Evolutionary conservation across 2,888 invertebrate species (phyloP), one percentile per base, ranked within the genome.

Genomic region (Aspidiotus rigidus): DNA sequence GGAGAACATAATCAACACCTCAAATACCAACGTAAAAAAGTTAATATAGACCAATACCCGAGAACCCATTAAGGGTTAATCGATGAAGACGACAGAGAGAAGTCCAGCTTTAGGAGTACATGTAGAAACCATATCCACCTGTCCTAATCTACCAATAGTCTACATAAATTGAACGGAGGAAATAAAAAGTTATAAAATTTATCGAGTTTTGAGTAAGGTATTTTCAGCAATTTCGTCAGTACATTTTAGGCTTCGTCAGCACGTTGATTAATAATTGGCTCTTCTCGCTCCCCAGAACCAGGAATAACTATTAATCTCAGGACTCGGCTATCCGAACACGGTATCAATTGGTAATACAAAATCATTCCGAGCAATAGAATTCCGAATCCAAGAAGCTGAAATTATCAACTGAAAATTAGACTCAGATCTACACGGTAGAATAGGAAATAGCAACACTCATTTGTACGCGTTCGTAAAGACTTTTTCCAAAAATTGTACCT

Each of bases 301-400:
- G 28, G 28, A 28, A 28, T 28, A 28, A 28, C 28, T 55, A 54
- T 16, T 59, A 49, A 60, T 66, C 57, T 57, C 1, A 62, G 41
- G 54, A 42, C 54, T 71, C 70, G 62, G 57, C 63, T 64, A 6
- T 59, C 49, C 7, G 60, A 41, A 39, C 72, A 71, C 28, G 73
- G 74, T 8, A 85, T 73, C 0, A 86, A 76, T 57, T 85, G 83
- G 74, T 93, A 90, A 80, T 96, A 97, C 63, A 87, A 79, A 74
- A 87, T 86, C 85, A 92, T 91, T 72, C 95, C 95, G 70, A 84
- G 76, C 69, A 93, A 80, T 2, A 95, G 81, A 9, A 89, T 78
- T 0, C 83, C 75, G 77, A 93, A 93, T 7, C 94, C 94, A 73
- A 91, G 77, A 55, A 90, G 79, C 82, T 85, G 75, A 39, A 79